Evolutionary conservation across 1,140 invertebrate genomes (phyloP), one percentile per base, ranked within the genome.

Genomic region (Diorhabda sublineata): DNA sequence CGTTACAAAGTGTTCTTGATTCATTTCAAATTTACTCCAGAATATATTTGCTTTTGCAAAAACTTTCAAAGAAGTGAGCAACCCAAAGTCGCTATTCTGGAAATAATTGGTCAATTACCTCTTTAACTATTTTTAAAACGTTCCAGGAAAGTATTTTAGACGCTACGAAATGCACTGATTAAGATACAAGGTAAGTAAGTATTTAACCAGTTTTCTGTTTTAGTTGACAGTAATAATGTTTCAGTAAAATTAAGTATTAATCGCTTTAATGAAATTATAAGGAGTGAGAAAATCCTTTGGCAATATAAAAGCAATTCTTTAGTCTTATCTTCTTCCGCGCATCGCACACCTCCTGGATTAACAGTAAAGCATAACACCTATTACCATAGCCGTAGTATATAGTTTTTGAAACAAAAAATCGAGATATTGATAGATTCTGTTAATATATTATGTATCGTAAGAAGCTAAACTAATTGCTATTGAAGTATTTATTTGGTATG

Each of bases 301-400:
- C 56, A 64, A 57, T 64, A 64, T 64, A 64, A 64, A 64, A 60
- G 64, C 69, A 41, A 70, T 72, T 63, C 71, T 64, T 72, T 56
- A 66, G 64, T 52, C 11, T 56, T 71, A 69, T 72, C 70, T n/a
- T 57, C 65, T 26, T 64, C 41, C 63, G 52, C 7, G 8, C 63
- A 68, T 67, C 62, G 67, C 58, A 45, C 71, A 73, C 71, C 71
- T 70, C 66, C 44, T 11, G 68, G 66, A 70, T 73, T 70, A 73
- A 58, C 69, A 43, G 44, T 58, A 62, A 52, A 67, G 45, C 64
- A 47, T 26, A 26, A n/a, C 64, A 61, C 61, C 43, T 70, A 66
- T 64, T 45, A 9, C 66, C 52, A 56, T 69, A 61, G 64, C 45
- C 47, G 63, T 26, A 47, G 26, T 26, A 26, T 26, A 26, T 26